Evolutionary conservation across 1,140 invertebrate genomes (phyloP).

Genomic region (Choristoneura fumiferana): DNA sequence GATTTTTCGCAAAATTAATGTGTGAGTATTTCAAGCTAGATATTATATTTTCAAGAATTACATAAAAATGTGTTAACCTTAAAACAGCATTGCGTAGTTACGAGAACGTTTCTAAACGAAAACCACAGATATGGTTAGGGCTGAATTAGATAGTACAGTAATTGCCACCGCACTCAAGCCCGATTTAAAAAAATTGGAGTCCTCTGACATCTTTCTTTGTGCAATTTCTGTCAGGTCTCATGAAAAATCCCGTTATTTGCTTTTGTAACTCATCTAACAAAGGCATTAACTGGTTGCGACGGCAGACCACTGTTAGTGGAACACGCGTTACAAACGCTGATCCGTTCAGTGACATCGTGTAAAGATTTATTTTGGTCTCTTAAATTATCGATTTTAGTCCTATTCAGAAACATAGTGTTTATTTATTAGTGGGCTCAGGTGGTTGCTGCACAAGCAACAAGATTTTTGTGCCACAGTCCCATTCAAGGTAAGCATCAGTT

Average conservation of each 20-base stretch:
- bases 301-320: constrained; percentile 43
- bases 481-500: constrained; percentile 57
- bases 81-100: too few relatives aligned
- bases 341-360: constrained; percentile 49
- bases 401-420: constrained; percentile 56
- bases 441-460: constrained; percentile 49
- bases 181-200: constrained; percentile 15
- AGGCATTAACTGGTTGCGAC: constrained; percentile 56
- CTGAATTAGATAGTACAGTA: constrained; percentile 12
- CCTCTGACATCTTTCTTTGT: constrained; percentile 68
- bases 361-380: constrained; percentile 46
- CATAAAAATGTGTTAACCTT: too few relatives aligned
- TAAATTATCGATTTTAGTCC: constrained; percentile 71
- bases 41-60: too few relatives aligned
- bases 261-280: constrained; percentile 70
- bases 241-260: constrained; percentile 69
- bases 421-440: constrained; percentile 61
- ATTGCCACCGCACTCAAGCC: constrained; percentile 13
- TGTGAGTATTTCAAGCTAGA: too few relatives aligned
- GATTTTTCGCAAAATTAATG: too few relatives aligned
- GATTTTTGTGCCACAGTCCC: constrained; percentile 62
- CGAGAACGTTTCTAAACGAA: constrained; percentile 2
- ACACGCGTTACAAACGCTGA: constrained; percentile 38
- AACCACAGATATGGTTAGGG: constrained; percentile 8
- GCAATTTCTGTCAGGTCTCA: constrained; percentile 63